phyloP scores from a whole-genome alignment of 2,113 vertebrate genomes.

The Strix aluco region DNA sequence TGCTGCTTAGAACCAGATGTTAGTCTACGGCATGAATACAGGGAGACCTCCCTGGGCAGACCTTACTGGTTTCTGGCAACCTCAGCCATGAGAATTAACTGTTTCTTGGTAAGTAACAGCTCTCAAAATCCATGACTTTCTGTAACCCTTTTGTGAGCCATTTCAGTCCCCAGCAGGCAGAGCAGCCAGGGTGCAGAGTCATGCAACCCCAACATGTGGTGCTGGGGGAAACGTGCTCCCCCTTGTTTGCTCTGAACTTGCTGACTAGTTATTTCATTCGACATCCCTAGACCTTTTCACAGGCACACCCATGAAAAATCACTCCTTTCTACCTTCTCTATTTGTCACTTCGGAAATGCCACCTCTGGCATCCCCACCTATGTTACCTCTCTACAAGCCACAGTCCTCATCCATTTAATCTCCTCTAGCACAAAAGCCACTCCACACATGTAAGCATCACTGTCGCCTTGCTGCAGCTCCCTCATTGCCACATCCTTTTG shows the following conservation, averaged over 20 bases:
- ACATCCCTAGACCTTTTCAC: neutral
- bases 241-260: neutral
- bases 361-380: neutral
- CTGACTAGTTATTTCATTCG: neutral
- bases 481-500: neutral
- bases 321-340: neutral
- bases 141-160: neutral
- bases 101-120: neutral
- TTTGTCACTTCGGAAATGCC: neutral
- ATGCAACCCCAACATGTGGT: accelerated
- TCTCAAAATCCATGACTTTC: neutral
- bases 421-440: neutral
- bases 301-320: accelerated
- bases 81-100: neutral
- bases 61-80: neutral
- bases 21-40: neutral
- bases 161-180: neutral
- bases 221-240: accelerated
- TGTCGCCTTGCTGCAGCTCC: neutral
- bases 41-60: accelerated
- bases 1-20: neutral
- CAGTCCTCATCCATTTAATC: neutral
- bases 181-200: neutral
- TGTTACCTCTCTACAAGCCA: neutral
- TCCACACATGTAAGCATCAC: accelerated